Conservation (phyloP, 92 coral and sea anemone species). For the Epizoanthus ramosus region DNA sequence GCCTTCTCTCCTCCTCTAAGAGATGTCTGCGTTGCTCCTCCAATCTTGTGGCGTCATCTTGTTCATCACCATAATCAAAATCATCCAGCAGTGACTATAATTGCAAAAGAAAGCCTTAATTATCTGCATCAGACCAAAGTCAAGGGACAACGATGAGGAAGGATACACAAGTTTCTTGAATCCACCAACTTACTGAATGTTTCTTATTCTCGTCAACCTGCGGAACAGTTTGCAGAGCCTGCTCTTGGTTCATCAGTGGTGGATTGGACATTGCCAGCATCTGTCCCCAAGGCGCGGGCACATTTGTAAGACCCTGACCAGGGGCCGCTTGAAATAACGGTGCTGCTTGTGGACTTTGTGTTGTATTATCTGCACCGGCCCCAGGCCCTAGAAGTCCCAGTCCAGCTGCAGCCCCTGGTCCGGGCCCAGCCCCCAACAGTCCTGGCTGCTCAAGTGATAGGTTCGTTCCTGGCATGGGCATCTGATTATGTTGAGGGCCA, state of each 20-base stretch:
- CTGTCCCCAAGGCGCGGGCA: slow-evolving; percentile 13
- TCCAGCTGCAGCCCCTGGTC: neutral
- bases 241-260: slow-evolving; percentile 10
- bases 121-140: neutral
- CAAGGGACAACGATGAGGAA: neutral
- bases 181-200: slow-evolving; percentile 15
- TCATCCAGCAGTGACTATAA: slow-evolving; percentile 79
- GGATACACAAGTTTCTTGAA: neutral
- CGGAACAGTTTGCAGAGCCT: slow-evolving; percentile 1
- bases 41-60: slow-evolving; percentile 90
- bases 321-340: slow-evolving; percentile 24
- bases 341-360: slow-evolving; percentile 31
- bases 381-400: neutral
- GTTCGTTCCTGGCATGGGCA: slow-evolving; percentile 17
- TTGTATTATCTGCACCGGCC: slow-evolving; percentile 1
- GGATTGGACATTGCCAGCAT: slow-evolving; percentile 1
- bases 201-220: slow-evolving; percentile 31
- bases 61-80: slow-evolving; percentile 99
- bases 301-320: slow-evolving; percentile 28
- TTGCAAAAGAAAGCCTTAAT: neutral
- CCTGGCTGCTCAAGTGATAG: slow-evolving; percentile 26
- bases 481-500: neutral
- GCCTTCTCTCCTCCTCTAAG: slow-evolving; percentile 81
- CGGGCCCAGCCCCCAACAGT: slow-evolving; percentile 13
- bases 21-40: slow-evolving; percentile 92